Percentiles rank a stretch among this genome's conserved stretches.
Evolutionary conservation across 2,888 invertebrate species (phyloP).

Genomic region (Tortricodes alternella): DNA sequence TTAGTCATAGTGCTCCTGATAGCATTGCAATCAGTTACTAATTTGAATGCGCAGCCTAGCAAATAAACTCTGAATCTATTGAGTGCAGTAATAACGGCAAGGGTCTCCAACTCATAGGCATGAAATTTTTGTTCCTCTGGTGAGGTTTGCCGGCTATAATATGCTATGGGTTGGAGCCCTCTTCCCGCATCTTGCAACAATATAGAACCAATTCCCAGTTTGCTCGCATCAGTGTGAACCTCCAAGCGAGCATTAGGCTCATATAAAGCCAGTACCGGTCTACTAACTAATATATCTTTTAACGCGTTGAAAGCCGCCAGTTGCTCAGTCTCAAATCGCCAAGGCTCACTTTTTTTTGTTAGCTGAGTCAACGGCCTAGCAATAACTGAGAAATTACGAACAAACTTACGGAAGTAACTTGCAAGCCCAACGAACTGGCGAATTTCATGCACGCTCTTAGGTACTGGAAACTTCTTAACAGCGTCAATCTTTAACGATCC

Average conservation of each 20-base stretch:
- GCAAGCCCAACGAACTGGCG: background rate
- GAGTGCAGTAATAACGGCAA: conserved; percentile 28
- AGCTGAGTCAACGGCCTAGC: background rate
- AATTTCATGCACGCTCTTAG: background rate
- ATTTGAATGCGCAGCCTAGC: background rate
- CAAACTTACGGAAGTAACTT: background rate
- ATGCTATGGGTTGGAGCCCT: conserved; percentile 1
- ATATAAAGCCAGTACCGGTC: background rate
- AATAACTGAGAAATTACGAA: background rate
- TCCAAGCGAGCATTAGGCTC: background rate
- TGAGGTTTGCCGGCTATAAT: conserved; percentile 5
- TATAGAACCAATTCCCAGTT: background rate
- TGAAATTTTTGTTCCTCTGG: conserved; percentile 20
- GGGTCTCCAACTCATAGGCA: background rate
- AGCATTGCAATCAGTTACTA: background rate
- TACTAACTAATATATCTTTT: background rate
- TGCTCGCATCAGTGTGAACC: conserved; percentile 1
- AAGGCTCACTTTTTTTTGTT: background rate
- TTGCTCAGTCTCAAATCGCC: background rate
- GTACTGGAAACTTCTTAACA: background rate
- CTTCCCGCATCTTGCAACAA: conserved; percentile 1
- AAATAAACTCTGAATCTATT: conserved; percentile 31
- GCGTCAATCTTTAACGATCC: background rate
- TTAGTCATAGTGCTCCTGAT: conserved; percentile 32
- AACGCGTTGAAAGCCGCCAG: background rate